Evolutionary conservation across 2,797 vertebrate genomes (phyloP).

Genomic region (Sandelia bainsii): DNA sequence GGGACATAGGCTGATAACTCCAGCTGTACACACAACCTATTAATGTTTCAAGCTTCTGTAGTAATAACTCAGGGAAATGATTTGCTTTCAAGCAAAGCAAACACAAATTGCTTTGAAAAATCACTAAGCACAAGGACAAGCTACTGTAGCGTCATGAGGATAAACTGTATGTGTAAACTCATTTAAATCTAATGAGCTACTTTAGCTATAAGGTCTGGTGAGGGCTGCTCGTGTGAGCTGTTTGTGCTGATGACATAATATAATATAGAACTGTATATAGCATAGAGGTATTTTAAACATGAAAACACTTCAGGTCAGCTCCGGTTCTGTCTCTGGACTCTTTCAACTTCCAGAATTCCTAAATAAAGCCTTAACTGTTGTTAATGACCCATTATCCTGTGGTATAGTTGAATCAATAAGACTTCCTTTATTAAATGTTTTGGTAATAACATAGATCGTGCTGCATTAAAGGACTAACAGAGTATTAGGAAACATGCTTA

Average conservation of each 20-base stretch:
- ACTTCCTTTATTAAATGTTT: neutral
- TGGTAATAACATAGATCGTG: neutral
- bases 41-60: conserved; percentile 50
- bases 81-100: conserved; percentile 67
- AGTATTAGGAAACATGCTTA: neutral
- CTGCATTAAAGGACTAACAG: neutral
- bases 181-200: conserved; percentile 69
- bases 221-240: conserved; percentile 2
- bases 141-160: conserved; percentile 58
- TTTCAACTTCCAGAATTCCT: too few species aligned
- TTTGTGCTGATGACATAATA: conserved; percentile 19
- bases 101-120: conserved; percentile 69
- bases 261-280: neutral
- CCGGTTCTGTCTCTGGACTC: neutral
- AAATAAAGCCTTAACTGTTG: neutral
- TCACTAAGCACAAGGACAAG: conserved; percentile 58
- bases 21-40: conserved; percentile 42
- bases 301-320: neutral
- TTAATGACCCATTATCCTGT: neutral
- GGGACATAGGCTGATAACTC: neutral
- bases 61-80: conserved; percentile 66
- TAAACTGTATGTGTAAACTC: too few species aligned
- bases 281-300: neutral
- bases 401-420: neutral
- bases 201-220: conserved; percentile 40